These are phyloP conservation scores for Yponomeuta evonymella DNA, from an alignment of 2,888 invertebrate species.

Conservation along the genomic window DNA sequence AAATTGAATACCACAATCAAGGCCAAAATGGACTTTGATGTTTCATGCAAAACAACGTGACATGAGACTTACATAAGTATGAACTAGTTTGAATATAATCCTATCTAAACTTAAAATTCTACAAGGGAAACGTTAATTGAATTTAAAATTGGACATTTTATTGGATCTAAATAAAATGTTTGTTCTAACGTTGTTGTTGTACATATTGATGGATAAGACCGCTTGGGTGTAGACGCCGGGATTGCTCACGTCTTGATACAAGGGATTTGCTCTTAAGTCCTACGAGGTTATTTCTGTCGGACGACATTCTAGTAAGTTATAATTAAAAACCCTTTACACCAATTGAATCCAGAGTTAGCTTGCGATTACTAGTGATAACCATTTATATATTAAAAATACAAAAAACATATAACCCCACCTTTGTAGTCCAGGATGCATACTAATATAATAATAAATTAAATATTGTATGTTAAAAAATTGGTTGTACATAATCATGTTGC, in stretches of 20 bases:
- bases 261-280: conserved; percentile 71
- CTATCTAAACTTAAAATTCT: not conserved
- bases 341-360: conserved; percentile 63
- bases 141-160: conserved; percentile 23
- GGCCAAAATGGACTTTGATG: not conserved
- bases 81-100: not conserved
- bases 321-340: conserved; percentile 56
- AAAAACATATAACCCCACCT: conserved; percentile 40
- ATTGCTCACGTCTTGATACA: conserved; percentile 69
- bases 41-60: not conserved
- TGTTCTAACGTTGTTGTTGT: conserved; percentile 58
- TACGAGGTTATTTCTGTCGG: conserved; percentile 57
- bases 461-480: conserved; percentile 30
- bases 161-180: not conserved
- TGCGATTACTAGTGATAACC: conserved; percentile 62
- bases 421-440: conserved; percentile 38
- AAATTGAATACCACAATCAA: not conserved
- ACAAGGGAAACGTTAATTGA: conserved; percentile 26
- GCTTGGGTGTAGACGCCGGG: conserved; percentile 65
- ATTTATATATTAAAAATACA: conserved; percentile 36
- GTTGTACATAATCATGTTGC: conserved; percentile 56
- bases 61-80: not conserved
- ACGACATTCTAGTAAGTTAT: conserved; percentile 47
- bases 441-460: conserved; percentile 15
- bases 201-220: conserved; percentile 55